Base-by-base conservation (phyloP, 2,888 invertebrate species). In the Orchestes rusci region DNA sequence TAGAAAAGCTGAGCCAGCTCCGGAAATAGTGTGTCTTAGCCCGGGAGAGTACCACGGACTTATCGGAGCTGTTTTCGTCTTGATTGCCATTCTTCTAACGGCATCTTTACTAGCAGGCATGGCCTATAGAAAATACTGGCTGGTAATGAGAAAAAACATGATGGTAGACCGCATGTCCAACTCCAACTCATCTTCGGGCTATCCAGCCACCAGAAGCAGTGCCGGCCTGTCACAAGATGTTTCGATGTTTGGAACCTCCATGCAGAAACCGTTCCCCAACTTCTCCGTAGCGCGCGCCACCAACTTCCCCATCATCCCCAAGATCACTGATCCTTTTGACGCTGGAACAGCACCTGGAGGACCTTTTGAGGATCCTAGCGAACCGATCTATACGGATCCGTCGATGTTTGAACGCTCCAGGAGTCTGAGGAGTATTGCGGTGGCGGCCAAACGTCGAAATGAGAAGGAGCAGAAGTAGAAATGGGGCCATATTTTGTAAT, bases 361-460 rank as follows among this genome's bases (percentile, higher is more conserved):
- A 12, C 63, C 64, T 38, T 89, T 89, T 61, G 88, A 86, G 62
- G 89, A 92, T 65, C 91, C 91, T 27, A 91, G 90, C 63, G 92
- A 92, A 65, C 91, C 92, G 1, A 92, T 92, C 57, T 92, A 92
- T 69, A 91, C 91, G 1, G 91, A 92, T 69, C 91, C 91, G 0
- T 89, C 90, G 2, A 72, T 92, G 27, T 92, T 92, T 62, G 91
- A 92, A 69, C 77, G 89, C 54, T 86, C 87, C 19, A 75, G 85
- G 61, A 87, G 82, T 38, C 71, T 83, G 23, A 72, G 82, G 53
- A 80, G 79, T 39, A 70, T 80, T 58, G 77, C 80, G 3, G 72
- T 73, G 38, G 68, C 71, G 2, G 63, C 68, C 15, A 70, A 66
- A 50, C 56, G 65, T 54, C 62, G 61, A 45, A 53, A 10, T 12